A percentile compares a stretch with the other conserved stretches of the same genome.
phyloP scores from a whole-genome alignment of 2,797 vertebrate genomes.

The Trichosurus vulpecula region DNA sequence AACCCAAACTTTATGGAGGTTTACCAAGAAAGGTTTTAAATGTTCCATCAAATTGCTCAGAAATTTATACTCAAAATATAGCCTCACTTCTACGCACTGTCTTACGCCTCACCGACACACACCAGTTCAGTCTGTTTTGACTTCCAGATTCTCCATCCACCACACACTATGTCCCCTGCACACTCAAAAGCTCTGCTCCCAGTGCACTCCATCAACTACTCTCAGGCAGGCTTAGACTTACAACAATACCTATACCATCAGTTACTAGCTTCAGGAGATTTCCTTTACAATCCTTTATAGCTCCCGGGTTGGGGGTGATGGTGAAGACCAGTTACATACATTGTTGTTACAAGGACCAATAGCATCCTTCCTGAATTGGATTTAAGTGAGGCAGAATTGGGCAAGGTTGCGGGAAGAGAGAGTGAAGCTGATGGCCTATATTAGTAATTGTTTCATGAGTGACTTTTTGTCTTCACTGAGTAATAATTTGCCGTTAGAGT shows the following conservation, averaged over 20 bases:
- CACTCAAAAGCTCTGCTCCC: not conserved
- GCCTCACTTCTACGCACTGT: not conserved
- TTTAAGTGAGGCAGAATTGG: not conserved
- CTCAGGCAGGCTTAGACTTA: not conserved
- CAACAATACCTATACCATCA: not conserved
- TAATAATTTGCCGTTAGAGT: not conserved
- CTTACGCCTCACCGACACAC: not conserved
- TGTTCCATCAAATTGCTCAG: not conserved
- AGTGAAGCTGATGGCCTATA: not conserved
- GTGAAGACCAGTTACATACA: not conserved
- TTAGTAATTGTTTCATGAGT: not conserved
- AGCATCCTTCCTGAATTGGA: not conserved
- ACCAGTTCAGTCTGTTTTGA: not conserved
- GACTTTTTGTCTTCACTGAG: not conserved
- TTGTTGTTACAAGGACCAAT: not conserved
- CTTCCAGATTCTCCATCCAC: not conserved
- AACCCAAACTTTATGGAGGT: not conserved
- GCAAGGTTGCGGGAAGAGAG: not conserved
- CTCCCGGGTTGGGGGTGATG: not conserved
- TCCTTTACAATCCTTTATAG: not conserved
- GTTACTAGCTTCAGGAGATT: not conserved
- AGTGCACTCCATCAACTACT: not conserved
- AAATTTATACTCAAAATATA: not conserved
- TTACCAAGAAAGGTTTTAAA: not conserved
- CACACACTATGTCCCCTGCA: not conserved